These are phyloP conservation scores for Uria aalge DNA, from an alignment of 2,113 vertebrate species.

Conservation along the genomic window DNA sequence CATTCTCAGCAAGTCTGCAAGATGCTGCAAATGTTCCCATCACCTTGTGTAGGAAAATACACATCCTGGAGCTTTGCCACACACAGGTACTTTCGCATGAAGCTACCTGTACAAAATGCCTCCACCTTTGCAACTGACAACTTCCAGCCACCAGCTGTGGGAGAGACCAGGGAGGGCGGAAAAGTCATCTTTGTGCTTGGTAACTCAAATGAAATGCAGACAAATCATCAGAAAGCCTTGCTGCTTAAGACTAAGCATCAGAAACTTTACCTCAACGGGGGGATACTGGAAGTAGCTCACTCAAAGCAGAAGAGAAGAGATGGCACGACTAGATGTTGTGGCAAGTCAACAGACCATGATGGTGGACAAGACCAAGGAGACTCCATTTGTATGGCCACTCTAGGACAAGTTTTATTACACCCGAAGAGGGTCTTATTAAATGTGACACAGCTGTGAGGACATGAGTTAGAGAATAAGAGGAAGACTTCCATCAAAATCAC, in stretches of 20 bases:
- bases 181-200: neutral
- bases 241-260: neutral
- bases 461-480: neutral
- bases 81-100: neutral
- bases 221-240: rapidly evolving
- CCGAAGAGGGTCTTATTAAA: neutral
- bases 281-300: neutral
- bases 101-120: neutral
- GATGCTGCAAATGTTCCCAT: neutral
- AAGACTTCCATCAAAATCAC: neutral
- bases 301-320: neutral
- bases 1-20: neutral
- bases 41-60: rapidly evolving
- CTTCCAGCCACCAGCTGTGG: neutral
- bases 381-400: neutral
- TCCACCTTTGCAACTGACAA: neutral
- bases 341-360: neutral
- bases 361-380: neutral
- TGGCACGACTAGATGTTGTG: neutral
- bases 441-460: neutral
- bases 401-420: neutral
- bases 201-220: neutral
- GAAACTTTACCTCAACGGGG: neutral
- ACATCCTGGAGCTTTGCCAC: neutral
- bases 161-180: neutral